These are phyloP conservation scores for Scomber scombrus DNA, from an alignment of 2,113 vertebrate genomes.

Conservation along the genomic window DNA sequence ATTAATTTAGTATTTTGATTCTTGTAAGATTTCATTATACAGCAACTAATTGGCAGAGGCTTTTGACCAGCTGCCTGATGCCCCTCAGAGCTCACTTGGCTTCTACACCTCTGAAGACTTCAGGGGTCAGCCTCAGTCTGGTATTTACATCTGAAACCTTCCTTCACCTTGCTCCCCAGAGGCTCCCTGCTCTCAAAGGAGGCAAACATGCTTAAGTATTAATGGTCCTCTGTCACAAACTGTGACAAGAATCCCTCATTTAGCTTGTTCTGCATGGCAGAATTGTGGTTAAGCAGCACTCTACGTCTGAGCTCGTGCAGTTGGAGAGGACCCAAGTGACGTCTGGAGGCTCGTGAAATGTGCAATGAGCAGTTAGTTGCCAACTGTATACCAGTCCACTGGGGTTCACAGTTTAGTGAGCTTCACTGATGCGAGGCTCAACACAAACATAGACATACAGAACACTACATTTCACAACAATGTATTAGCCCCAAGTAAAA, in stretches of 20 bases:
- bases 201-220: slow-evolving; percentile 61
- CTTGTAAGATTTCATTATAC: slow-evolving; percentile 6
- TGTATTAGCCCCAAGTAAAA: not conserved
- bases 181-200: slow-evolving; percentile 38
- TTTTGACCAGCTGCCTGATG: slow-evolving; percentile 5
- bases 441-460: slow-evolving; percentile 27
- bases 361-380: slow-evolving; percentile 72
- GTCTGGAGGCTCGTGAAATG: slow-evolving; percentile 61
- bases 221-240: slow-evolving; percentile 54
- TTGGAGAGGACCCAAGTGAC: slow-evolving; percentile 63
- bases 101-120: slow-evolving; percentile 14
- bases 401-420: slow-evolving; percentile 64
- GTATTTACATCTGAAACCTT: slow-evolving; percentile 42
- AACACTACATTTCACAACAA: slow-evolving; percentile 3
- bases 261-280: slow-evolving; percentile 67
- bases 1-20: not conserved
- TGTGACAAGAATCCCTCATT: slow-evolving; percentile 68
- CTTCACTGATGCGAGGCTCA: slow-evolving; percentile 50
- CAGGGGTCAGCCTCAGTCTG: slow-evolving; percentile 33
- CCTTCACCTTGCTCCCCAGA: slow-evolving; percentile 9
- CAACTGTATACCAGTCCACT: slow-evolving; percentile 61
- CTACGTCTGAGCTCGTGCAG: slow-evolving; percentile 41
- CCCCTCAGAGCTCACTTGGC: not conserved
- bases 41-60: not conserved
- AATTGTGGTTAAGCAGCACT: slow-evolving; percentile 48